Evolutionary conservation across 2,113 vertebrate species (phyloP).

Genomic region (Bos javanicus): DNA sequence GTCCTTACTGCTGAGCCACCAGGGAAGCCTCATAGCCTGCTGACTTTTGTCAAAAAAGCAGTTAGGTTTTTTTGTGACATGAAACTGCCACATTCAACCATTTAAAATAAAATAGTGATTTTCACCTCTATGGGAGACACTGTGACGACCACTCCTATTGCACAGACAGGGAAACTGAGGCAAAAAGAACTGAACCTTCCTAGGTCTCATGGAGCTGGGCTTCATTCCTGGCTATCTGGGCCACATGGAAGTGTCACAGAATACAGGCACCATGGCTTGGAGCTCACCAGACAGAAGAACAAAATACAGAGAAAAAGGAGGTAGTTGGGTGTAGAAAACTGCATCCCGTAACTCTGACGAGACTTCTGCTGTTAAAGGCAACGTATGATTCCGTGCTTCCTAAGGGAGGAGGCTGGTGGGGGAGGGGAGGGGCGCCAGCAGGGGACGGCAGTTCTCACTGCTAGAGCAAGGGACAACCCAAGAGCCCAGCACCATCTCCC

Average conservation of each 20-base stretch:
- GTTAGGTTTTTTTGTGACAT: neutral
- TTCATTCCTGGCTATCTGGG: neutral
- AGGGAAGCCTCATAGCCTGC: neutral
- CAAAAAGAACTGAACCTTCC: neutral
- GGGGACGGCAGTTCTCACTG: rapidly evolving
- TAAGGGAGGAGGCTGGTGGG: neutral
- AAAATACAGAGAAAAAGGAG: neutral
- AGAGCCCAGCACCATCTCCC: neutral
- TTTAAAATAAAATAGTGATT: neutral
- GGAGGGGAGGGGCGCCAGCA: neutral
- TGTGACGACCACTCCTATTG: neutral
- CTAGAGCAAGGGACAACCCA: neutral
- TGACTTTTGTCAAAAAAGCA: neutral
- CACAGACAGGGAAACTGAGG: neutral
- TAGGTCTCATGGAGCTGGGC: neutral
- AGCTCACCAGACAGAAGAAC: neutral
- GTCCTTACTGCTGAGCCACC: neutral
- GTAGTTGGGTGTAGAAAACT: neutral
- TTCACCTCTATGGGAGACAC: too few species aligned
- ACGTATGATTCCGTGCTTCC: neutral
- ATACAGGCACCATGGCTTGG: rapidly evolving
- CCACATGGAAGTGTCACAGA: rapidly evolving
- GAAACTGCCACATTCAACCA: neutral
- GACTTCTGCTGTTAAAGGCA: neutral
- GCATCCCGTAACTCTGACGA: neutral